Percentiles rank a stretch among this genome's conserved stretches.
Evolutionary conservation across 2,888 invertebrate genomes (phyloP).

Genomic region (Mongoloraphidia duomilia): DNA sequence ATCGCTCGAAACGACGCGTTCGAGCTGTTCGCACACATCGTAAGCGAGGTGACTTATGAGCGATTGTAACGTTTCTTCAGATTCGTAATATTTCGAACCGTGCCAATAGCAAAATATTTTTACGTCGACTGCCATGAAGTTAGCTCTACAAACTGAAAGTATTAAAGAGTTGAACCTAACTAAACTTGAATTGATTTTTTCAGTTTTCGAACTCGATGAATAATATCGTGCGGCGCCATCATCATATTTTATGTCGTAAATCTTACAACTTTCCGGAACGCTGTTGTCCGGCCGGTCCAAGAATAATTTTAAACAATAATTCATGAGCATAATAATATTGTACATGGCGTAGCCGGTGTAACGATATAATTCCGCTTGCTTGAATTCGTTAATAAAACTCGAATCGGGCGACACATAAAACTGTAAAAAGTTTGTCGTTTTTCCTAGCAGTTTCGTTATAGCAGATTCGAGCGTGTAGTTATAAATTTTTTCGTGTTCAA

Average conservation of each 20-base stretch:
- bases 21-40: neutral
- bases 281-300: neutral
- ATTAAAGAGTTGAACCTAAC: neutral
- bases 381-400: neutral
- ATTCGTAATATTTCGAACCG: neutral
- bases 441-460: neutral
- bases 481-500: slow-evolving; percentile 1
- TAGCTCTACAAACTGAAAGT: neutral
- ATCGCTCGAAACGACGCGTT: neutral
- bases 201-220: neutral
- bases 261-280: neutral
- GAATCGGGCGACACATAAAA: neutral
- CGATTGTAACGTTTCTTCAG: neutral
- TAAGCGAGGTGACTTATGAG: neutral
- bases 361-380: neutral
- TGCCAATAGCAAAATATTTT: slow-evolving; percentile 3
- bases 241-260: neutral
- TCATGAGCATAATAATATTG: neutral
- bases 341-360: neutral
- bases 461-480: neutral
- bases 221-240: neutral
- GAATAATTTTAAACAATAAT: neutral
- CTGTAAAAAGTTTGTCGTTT: neutral
- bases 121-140: slow-evolving; percentile 1
- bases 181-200: neutral